Evolutionary conservation across 2,797 vertebrate species (phyloP), one percentile per base, ranked within the genome.

Genomic region (Semaprochilodus insignis): DNA sequence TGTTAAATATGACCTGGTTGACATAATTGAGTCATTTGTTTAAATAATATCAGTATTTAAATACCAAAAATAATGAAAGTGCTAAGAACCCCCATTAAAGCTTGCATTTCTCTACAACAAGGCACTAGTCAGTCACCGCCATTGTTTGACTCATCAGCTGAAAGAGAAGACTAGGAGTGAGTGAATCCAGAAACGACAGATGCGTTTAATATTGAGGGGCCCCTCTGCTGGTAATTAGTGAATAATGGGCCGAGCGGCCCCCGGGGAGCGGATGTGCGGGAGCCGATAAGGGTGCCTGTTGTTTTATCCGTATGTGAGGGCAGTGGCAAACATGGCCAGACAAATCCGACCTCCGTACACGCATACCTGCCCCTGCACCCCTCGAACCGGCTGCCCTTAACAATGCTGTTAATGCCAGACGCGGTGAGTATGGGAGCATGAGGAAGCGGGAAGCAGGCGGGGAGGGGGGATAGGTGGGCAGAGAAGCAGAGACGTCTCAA

Each of bases 271-370:
- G 92, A 91, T 93, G 92, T 89, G 91, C 88, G 91, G 90, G 91
- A 70, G 90, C 89, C 91, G 93, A 94, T 94, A 94, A 92, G 92
- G 87, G 90, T 85, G 87, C 89, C 88, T 73, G 69, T 57, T 63
- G 74, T 91, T 92, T 94, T 92, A 93, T 93, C 92, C 92, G 87
- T 80, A 90, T 88, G 93, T 94, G 91, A 90, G 92, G 94, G 92
- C 25, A 94, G 94, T 92, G 91, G 91, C 93, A 95, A 95, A 92
- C 94, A 90, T 94, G 96, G 95, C 94, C 94, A 94, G 95, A 93
- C 96, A 96, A 90, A 92, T 91, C 88, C 90, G 91, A 88, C 87
- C 89, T 87, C 87, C 88, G 17, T 87, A 88, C 90, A 51, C 44
- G 55, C 78, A 52, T 65, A n/a, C 76, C 10, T 34, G 62, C 84